A percentile compares a stretch with the other conserved stretches of the same genome.
Conservation (phyloP, 2,888 invertebrate genomes). For the Meteorus colon region DNA sequence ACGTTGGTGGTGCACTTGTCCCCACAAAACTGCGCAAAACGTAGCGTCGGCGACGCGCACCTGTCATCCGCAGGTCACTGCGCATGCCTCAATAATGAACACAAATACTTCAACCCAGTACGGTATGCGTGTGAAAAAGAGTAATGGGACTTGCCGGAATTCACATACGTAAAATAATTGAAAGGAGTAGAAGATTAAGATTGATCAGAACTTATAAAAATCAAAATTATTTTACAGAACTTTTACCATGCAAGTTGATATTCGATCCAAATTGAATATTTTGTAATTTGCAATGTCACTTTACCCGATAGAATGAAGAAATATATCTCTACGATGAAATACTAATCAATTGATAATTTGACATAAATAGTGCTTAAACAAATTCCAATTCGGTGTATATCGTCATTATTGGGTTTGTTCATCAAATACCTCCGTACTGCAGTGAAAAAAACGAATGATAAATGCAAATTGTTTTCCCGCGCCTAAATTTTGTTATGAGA, state of each 20-base stretch:
- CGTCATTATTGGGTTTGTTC: no score
- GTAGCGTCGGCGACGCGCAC: constrained; percentile 66
- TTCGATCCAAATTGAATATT: not conserved
- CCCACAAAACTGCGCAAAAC: constrained; percentile 60
- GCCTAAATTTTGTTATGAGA: not conserved
- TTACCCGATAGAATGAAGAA: not conserved
- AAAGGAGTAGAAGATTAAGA: not conserved
- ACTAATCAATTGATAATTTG: not conserved
- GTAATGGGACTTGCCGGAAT: not conserved
- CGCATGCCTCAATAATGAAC: constrained; percentile 60
- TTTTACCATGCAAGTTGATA: not conserved
- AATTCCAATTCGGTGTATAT: no score
- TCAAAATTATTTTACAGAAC: constrained; percentile 1
- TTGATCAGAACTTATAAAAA: constrained; percentile 18
- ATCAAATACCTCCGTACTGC: no score
- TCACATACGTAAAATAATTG: not conserved
- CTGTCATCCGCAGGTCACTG: constrained; percentile 66
- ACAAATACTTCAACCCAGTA: constrained; percentile 1
- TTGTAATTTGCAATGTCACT: no score
- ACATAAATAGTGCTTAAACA: no score
- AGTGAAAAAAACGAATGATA: no score
- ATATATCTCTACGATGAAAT: not conserved
- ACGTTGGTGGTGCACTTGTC: constrained; percentile 53
- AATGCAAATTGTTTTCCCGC: no score
- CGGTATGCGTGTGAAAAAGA: constrained; percentile 2